These are phyloP conservation scores for Oreochromis mossambicus DNA, from an alignment of 2,797 vertebrate species.

Conservation along the genomic window DNA sequence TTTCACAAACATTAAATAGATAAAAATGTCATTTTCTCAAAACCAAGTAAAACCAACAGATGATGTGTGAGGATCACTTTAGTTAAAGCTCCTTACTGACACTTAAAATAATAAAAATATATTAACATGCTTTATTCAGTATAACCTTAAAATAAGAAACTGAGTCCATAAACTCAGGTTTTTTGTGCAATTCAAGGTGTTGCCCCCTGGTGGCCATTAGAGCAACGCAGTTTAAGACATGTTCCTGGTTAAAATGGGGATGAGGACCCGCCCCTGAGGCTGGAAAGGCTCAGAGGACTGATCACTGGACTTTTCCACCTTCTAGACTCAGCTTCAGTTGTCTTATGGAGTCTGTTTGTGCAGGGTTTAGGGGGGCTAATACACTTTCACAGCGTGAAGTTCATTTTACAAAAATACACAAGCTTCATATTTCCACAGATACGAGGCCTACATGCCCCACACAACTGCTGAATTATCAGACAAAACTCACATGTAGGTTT, in stretches of 20 bases:
- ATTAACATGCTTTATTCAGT: too few relatives aligned
- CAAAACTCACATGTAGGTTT: neutral
- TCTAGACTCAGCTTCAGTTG: neutral
- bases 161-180: rapidly evolving
- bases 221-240: rapidly evolving
- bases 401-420: neutral
- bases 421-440: neutral
- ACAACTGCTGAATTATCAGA: rapidly evolving
- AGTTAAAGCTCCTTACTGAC: neutral
- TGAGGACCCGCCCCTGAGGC: rapidly evolving
- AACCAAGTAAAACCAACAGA: rapidly evolving
- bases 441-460: rapidly evolving
- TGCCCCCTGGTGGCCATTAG: neutral
- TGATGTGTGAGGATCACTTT: neutral
- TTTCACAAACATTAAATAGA: rapidly evolving
- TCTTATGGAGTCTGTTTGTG: neutral
- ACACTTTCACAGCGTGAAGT: rapidly evolving
- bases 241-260: neutral
- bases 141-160: neutral
- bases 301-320: neutral
- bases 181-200: neutral
- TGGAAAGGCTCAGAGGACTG: rapidly evolving
- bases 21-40: rapidly evolving
- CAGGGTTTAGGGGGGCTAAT: rapidly evolving
- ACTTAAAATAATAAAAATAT: neutral